Percentiles rank a stretch among this genome's conserved stretches.
Conservation (phyloP, 2,888 invertebrate genomes). For the Coenonympha arcania region DNA sequence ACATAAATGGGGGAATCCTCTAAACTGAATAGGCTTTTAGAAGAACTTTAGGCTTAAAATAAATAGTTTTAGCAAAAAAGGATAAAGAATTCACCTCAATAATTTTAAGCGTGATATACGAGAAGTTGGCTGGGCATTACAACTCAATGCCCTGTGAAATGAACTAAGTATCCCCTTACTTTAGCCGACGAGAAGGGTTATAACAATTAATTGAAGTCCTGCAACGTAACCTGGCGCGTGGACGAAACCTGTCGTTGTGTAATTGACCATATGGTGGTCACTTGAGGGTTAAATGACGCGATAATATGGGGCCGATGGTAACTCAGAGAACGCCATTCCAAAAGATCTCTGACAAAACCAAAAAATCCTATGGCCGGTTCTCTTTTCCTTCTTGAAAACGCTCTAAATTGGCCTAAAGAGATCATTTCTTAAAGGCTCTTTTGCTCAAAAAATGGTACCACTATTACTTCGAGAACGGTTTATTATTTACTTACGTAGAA, state of each 20-base stretch:
- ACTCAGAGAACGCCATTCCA: no score
- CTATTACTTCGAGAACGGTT: no score
- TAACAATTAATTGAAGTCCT: conserved; percentile 67
- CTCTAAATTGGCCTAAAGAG: no score
- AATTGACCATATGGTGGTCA: conserved; percentile 53
- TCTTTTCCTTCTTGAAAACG: no score
- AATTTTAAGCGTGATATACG: conserved; percentile 25
- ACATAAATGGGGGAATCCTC: conserved; percentile 11
- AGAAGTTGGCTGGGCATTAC: conserved; percentile 35
- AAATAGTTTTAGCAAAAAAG: not conserved
- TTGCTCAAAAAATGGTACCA: no score
- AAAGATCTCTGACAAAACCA: no score
- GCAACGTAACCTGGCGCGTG: conserved; percentile 51
- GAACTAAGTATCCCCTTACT: conserved; percentile 41
- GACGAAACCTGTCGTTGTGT: conserved; percentile 45
- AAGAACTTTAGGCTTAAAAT: not conserved
- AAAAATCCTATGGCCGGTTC: no score
- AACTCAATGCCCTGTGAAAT: conserved; percentile 48
- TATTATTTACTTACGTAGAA: no score
- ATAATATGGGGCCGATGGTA: not conserved
- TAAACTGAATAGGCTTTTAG: not conserved
- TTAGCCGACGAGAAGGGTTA: conserved; percentile 45
- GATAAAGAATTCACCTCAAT: not conserved
- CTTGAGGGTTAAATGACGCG: conserved; percentile 3
- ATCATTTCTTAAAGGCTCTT: no score